A percentile compares a stretch with the other conserved stretches of the same genome.
These are phyloP conservation scores for Ips typographus DNA, from an alignment of 1,140 invertebrate genomes.

Conservation along the genomic window DNA sequence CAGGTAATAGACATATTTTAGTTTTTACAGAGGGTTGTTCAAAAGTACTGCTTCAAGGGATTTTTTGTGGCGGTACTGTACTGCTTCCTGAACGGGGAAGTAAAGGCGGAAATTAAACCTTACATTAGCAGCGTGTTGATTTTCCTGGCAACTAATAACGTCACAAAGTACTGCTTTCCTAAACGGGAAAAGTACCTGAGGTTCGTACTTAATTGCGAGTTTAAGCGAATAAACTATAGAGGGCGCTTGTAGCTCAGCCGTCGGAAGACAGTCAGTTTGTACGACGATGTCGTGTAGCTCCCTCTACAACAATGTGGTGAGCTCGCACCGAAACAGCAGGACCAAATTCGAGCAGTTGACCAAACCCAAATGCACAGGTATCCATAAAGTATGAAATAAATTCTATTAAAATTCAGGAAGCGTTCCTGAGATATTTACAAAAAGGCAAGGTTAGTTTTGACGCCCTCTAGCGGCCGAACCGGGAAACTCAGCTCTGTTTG, in stretches of 20 bases:
- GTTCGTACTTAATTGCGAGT: constrained; percentile 22
- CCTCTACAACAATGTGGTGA: constrained; percentile 47
- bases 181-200: constrained; percentile 45
- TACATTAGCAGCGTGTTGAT: constrained; percentile 42
- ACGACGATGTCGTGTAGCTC: constrained; percentile 52
- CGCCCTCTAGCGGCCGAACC: no score
- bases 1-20: constrained; percentile 59
- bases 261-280: constrained; percentile 49
- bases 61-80: constrained; percentile 85
- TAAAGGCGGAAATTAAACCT: constrained; percentile 56
- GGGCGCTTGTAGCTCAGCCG: constrained; percentile 46
- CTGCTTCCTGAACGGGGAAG: constrained; percentile 88
- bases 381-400: no score
- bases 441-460: no score
- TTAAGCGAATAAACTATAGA: constrained; percentile 20
- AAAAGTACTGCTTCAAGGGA: constrained; percentile 65
- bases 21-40: no score
- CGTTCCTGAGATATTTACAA: no score
- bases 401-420: no score
- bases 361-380: constrained; percentile 18
- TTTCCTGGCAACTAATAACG: constrained; percentile 43
- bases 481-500: no score
- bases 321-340: constrained; percentile 36
- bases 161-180: constrained; percentile 45
- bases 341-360: constrained; percentile 36